Evolutionary conservation across 1,140 invertebrate species (phyloP).

Genomic region (Euura saliciscinereae): DNA sequence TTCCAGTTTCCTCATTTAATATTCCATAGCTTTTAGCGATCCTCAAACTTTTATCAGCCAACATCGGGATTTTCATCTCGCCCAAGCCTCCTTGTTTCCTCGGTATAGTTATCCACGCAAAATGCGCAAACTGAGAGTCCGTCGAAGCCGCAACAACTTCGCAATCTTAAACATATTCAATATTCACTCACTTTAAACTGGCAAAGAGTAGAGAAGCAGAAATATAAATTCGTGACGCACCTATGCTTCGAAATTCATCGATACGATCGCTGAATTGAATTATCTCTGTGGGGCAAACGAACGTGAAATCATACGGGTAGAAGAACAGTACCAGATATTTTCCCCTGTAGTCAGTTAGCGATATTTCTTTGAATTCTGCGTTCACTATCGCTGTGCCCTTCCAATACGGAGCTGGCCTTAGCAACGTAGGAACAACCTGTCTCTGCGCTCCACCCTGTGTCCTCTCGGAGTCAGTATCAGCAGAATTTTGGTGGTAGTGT

Average conservation of each 20-base stretch:
- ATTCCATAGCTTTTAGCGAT: conserved; percentile 89
- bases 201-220: background rate
- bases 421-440: conserved; percentile 21
- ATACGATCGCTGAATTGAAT: conserved; percentile 86
- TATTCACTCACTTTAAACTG: background rate
- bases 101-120: conserved; percentile 91
- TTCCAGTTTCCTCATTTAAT: conserved; percentile 86
- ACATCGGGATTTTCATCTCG: conserved; percentile 89
- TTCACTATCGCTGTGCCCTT: conserved; percentile 64
- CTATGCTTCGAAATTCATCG: conserved; percentile 81
- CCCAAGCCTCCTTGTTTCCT: conserved; percentile 94
- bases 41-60: conserved; percentile 87
- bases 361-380: conserved; percentile 69
- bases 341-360: conserved; percentile 67
- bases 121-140: conserved; percentile 85
- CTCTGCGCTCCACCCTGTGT: conserved; percentile 3
- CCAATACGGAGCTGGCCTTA: conserved; percentile 33
- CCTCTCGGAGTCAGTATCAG: conserved; percentile 15
- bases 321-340: conserved; percentile 79
- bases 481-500: conserved; percentile 15
- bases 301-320: conserved; percentile 82
- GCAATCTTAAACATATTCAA: conserved; percentile 54
- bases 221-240: conserved; percentile 35
- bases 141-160: conserved; percentile 84
- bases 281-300: conserved; percentile 91